A percentile compares a stretch with the other conserved stretches of the same genome.
phyloP scores from a whole-genome alignment of 35 echinoderm and acorn worm species.

The Eucidaris tribuloides region DNA sequence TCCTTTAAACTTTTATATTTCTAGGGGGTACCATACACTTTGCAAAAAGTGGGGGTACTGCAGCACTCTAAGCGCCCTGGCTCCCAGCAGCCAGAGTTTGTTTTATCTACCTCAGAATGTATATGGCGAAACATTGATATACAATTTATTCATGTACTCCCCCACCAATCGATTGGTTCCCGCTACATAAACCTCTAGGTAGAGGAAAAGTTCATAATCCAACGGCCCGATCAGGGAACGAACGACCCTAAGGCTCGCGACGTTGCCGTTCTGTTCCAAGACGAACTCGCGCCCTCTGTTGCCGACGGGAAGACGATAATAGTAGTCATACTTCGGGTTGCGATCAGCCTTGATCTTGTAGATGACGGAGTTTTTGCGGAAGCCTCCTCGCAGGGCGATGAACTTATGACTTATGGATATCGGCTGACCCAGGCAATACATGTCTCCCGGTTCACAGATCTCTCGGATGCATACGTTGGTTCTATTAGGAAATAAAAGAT shows the following conservation, averaged over 20 bases:
- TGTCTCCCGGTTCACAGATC: slow-evolving; percentile 6
- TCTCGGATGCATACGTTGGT: slow-evolving; percentile 8
- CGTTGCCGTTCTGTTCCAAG: slow-evolving; percentile 5
- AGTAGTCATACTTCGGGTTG: slow-evolving; percentile 11
- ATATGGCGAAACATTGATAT: slow-evolving; percentile 21
- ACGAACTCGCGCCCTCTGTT: slow-evolving; percentile 29
- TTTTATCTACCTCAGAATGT: too few species aligned
- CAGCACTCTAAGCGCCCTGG: too few species aligned
- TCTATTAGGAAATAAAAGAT: too few species aligned
- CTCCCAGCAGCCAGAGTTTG: too few species aligned
- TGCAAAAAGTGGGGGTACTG: too few species aligned
- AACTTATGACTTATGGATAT: slow-evolving; percentile 32
- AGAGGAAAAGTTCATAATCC: slow-evolving; percentile 13
- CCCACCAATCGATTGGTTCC: background rate
- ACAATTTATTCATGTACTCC: slow-evolving; percentile 32
- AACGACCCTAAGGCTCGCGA: slow-evolving; percentile 16
- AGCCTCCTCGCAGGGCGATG: slow-evolving; percentile 20
- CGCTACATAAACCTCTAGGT: slow-evolving; percentile 39
- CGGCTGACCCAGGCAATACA: slow-evolving; percentile 19
- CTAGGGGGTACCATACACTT: too few species aligned
- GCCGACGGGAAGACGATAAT: slow-evolving; percentile 5
- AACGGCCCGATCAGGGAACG: slow-evolving; percentile 26
- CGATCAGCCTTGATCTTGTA: slow-evolving; percentile 13
- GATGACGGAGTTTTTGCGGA: slow-evolving; percentile 2
- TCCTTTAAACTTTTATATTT: too few species aligned